Evolutionary conservation across 2,113 vertebrate genomes (phyloP).

Genomic region (Rhipidura dahli): DNA sequence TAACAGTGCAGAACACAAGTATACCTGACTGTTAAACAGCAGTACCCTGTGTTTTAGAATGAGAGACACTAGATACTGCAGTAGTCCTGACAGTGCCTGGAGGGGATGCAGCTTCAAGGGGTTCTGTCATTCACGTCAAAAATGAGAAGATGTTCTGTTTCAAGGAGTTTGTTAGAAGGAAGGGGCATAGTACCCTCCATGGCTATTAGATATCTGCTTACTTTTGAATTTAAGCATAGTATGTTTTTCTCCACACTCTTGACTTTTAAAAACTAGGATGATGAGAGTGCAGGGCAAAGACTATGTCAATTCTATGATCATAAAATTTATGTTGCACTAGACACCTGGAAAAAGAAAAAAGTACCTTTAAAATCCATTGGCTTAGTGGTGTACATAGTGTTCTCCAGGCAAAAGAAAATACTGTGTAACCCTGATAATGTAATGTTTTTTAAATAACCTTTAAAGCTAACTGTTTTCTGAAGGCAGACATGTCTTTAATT

Average conservation of each 20-base stretch:
- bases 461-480: background rate
- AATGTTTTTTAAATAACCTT: background rate
- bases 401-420: background rate
- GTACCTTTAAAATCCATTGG: background rate
- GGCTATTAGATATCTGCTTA: background rate
- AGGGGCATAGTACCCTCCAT: background rate
- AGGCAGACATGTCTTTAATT: background rate
- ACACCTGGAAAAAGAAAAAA: background rate
- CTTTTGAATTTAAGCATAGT: background rate
- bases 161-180: background rate
- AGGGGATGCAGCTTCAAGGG: background rate
- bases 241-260: background rate
- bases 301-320: rapidly evolving
- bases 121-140: background rate
- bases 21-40: background rate
- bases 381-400: background rate
- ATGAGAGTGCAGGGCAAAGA: background rate
- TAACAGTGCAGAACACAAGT: background rate
- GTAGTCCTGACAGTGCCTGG: background rate
- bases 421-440: background rate
- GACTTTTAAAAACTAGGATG: background rate
- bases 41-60: background rate
- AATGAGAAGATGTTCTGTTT: background rate
- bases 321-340: background rate
- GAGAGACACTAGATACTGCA: background rate